These are phyloP conservation scores for Aptenodytes forsteri DNA, from an alignment of 2,113 vertebrate species.

Conservation along the genomic window DNA sequence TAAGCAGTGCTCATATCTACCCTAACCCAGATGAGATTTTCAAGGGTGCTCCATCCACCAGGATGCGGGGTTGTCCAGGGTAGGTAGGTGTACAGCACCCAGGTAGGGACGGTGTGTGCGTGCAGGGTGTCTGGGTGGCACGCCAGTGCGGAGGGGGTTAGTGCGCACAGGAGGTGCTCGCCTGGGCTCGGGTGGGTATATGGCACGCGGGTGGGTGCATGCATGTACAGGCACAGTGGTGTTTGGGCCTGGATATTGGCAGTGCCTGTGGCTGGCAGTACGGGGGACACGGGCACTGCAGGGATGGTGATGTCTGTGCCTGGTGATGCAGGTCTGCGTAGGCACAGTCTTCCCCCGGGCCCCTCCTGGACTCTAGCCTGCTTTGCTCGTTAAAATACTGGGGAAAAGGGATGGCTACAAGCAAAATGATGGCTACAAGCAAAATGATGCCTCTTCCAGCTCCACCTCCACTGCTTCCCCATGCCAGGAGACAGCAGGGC, in stretches of 20 bases:
- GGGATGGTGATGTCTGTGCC: background rate
- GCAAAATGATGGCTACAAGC: background rate
- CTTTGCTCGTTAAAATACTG: background rate
- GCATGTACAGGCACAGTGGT: fast-evolving
- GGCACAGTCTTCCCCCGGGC: fast-evolving
- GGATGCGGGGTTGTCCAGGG: fast-evolving
- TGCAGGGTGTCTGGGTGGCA: background rate
- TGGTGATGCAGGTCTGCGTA: too few relatives aligned
- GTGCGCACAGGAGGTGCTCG: background rate
- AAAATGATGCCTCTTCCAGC: background rate
- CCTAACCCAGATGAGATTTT: background rate
- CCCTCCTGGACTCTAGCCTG: background rate
- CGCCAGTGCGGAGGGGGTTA: fast-evolving
- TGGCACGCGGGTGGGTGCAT: fast-evolving
- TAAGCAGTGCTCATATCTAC: background rate
- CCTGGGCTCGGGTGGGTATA: background rate
- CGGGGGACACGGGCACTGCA: fast-evolving
- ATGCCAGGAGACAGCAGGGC: background rate
- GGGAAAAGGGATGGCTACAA: background rate
- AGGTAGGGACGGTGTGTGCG: background rate
- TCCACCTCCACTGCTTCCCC: background rate
- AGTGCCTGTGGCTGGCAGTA: background rate
- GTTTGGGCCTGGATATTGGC: background rate
- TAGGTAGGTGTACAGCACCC: fast-evolving
- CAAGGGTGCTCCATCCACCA: too few relatives aligned